Evolutionary conservation across 1,140 invertebrate genomes (phyloP).

Genomic region (Drosophila biarmipes): DNA sequence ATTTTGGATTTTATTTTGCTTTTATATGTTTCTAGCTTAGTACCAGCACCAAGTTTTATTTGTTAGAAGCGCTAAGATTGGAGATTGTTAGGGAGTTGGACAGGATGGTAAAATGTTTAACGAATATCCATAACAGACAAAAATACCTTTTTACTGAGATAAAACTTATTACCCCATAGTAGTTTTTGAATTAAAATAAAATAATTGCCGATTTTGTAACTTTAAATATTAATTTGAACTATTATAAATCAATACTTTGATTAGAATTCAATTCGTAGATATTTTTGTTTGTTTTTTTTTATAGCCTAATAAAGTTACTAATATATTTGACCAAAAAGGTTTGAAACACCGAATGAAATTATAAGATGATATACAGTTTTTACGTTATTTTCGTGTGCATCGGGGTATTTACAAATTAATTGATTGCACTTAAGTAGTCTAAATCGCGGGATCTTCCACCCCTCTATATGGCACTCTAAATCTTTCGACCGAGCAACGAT

Average conservation of each 20-base stretch:
- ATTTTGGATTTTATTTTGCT: constrained; percentile 20
- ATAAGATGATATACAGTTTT: constrained; percentile 9
- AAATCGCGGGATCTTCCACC: constrained; percentile 13
- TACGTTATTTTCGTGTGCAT: constrained; percentile 25
- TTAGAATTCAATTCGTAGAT: no score
- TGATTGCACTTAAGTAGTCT: constrained; percentile 52
- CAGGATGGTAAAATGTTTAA: constrained; percentile 3
- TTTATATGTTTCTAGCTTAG: constrained; percentile 51
- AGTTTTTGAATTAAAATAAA: no score
- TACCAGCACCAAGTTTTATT: constrained; percentile 67
- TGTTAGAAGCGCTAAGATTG: constrained; percentile 73
- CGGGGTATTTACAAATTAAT: constrained; percentile 55
- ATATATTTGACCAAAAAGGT: not conserved
- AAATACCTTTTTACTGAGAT: not conserved
- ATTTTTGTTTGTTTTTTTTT: no score
- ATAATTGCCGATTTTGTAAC: no score
- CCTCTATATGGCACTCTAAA: constrained; percentile 63
- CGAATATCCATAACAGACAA: not conserved
- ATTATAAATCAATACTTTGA: no score
- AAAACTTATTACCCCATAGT: not conserved
- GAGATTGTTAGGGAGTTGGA: constrained; percentile 38
- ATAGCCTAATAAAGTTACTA: not conserved
- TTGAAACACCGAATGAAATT: not conserved
- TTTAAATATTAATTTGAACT: no score
- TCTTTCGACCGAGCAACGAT: constrained; percentile 10